Conservation (phyloP, 2,888 invertebrate species). For the Tryphoninae sp. region DNA sequence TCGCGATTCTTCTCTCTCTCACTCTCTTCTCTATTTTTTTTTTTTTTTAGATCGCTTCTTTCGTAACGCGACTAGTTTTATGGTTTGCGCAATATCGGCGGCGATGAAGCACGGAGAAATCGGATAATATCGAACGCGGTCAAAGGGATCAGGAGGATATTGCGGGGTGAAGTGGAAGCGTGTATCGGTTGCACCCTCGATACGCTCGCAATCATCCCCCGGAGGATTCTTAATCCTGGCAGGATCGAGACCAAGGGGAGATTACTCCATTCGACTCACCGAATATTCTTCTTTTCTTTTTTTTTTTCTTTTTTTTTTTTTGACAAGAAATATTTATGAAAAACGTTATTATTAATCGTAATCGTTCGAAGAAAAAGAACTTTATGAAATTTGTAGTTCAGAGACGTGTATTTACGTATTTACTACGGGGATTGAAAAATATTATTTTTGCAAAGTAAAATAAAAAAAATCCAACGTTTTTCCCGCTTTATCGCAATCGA, state of each 20-base stretch:
- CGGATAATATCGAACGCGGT: slow-evolving; percentile 33
- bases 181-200: slow-evolving; percentile 49
- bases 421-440: neutral
- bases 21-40: neutral
- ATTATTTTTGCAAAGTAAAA: neutral
- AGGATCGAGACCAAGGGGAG: slow-evolving; percentile 28
- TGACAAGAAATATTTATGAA: neutral
- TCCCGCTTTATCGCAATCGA: neutral
- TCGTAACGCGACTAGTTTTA: slow-evolving; percentile 29
- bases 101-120: slow-evolving; percentile 41
- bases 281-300: neutral
- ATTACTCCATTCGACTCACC: slow-evolving; percentile 2
- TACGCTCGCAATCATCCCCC: slow-evolving; percentile 36
- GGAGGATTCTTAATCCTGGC: slow-evolving; percentile 16
- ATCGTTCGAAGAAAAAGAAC: too few species aligned
- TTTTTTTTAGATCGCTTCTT: slow-evolving; percentile 23
- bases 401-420: neutral
- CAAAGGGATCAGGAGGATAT: slow-evolving; percentile 31
- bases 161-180: neutral
- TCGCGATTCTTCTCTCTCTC: neutral
- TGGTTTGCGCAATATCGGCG: slow-evolving; percentile 31
- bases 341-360: too few species aligned
- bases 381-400: too few species aligned
- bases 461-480: neutral
- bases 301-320: too few species aligned